Percentiles rank a stretch among this genome's conserved stretches.
Conservation (phyloP, 2,797 vertebrate species). For the Naso thynnoides region DNA sequence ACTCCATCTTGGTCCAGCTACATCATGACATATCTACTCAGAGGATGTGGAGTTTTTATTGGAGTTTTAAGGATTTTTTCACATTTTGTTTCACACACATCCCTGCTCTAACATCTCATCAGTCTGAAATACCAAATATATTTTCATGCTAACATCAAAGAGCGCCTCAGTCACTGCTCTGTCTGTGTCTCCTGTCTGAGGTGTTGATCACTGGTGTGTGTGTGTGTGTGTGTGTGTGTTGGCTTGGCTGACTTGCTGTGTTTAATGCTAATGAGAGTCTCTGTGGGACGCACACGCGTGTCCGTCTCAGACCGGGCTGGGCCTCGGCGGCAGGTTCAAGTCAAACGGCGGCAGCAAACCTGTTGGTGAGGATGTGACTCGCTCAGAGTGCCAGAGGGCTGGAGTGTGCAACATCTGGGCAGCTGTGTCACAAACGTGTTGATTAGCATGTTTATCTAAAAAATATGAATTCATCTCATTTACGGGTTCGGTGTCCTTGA, state of each 20-base stretch:
- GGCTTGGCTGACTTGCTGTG: not conserved
- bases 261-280: not conserved
- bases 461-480: not conserved
- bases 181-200: not conserved
- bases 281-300: not conserved
- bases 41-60: not conserved
- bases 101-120: not conserved
- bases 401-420: conserved; percentile 27
- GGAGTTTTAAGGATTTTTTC: too few species aligned
- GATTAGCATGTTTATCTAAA: not conserved
- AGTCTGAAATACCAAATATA: not conserved
- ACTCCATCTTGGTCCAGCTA: conserved; percentile 30
- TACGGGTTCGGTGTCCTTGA: not conserved
- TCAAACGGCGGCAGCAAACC: not conserved
- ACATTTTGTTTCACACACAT: too few species aligned
- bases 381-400: conserved; percentile 3
- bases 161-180: not conserved
- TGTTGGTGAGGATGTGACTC: conserved; percentile 14
- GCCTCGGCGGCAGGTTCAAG: conserved; percentile 24
- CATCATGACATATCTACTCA: conserved; percentile 8
- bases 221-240: too few species aligned
- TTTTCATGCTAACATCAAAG: not conserved
- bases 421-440: conserved; percentile 2
- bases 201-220: not conserved
- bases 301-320: not conserved